phyloP scores from a whole-genome alignment of 2,888 invertebrate species.

The Encarsia formosa region DNA sequence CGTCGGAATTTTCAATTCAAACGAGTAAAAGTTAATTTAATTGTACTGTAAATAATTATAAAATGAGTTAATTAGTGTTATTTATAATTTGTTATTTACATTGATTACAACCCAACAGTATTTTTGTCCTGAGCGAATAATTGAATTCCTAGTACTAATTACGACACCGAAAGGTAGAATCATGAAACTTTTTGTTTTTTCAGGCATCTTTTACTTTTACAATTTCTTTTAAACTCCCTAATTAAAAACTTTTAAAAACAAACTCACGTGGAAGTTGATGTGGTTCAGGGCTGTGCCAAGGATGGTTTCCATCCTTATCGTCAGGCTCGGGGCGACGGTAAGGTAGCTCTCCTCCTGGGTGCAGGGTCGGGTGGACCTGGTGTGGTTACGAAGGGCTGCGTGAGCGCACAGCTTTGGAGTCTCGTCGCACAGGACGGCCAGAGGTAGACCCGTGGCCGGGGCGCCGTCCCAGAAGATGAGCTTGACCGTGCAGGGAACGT shows the following conservation, averaged over 20 bases:
- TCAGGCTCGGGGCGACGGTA: constrained; percentile 51
- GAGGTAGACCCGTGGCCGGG: constrained; percentile 39
- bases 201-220: no score
- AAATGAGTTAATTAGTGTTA: no score
- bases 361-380: constrained; percentile 75
- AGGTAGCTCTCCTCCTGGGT: constrained; percentile 77
- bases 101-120: no score
- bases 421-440: constrained; percentile 53
- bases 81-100: no score
- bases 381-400: constrained; percentile 67
- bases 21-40: no score
- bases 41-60: no score
- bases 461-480: constrained; percentile 47
- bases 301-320: constrained; percentile 43
- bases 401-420: constrained; percentile 81
- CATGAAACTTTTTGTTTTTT: no score
- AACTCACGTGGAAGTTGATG: constrained; percentile 48
- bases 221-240: not conserved
- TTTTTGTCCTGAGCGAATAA: no score
- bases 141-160: no score
- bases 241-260: not conserved
- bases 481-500: constrained; percentile 38
- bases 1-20: no score
- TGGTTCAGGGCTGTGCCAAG: constrained; percentile 74
- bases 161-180: no score